Percentiles rank a stretch among this genome's conserved stretches.
Conservation (phyloP, 2,113 vertebrate species). For the Oreochromis aureus region DNA sequence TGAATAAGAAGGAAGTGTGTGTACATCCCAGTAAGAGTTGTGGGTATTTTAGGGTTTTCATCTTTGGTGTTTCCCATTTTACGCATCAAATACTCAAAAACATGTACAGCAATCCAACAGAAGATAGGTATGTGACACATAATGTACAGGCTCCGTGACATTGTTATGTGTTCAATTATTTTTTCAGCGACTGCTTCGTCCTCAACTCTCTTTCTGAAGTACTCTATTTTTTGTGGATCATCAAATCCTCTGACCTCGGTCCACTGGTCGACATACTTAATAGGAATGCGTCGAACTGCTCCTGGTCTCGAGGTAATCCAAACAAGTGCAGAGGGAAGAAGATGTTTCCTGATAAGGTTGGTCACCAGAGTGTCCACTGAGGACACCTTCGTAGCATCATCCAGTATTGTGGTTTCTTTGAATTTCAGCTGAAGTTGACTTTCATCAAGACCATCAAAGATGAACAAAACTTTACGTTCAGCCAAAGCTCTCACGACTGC, state of each 20-base stretch:
- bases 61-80: background rate
- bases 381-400: background rate
- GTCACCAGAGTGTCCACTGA: conserved; percentile 23
- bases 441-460: no score
- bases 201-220: conserved; percentile 16
- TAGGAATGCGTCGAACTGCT: background rate
- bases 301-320: conserved; percentile 35
- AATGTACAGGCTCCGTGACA: conserved; percentile 10
- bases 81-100: background rate
- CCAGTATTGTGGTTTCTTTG: no score
- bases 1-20: conserved; percentile 13
- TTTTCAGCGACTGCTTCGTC: background rate
- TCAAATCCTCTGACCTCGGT: conserved; percentile 21
- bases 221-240: conserved; percentile 11
- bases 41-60: background rate
- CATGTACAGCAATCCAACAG: conserved; percentile 9
- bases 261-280: no score
- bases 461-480: no score
- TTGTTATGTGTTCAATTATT: background rate
- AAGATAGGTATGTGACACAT: conserved; percentile 40
- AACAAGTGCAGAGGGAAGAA: conserved; percentile 4
- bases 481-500: no score
- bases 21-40: conserved; percentile 29
- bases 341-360: conserved; percentile 3
- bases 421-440: no score